These are phyloP conservation scores for Gracilinanus agilis DNA, from an alignment of 2,113 vertebrate species.

Conservation along the genomic window DNA sequence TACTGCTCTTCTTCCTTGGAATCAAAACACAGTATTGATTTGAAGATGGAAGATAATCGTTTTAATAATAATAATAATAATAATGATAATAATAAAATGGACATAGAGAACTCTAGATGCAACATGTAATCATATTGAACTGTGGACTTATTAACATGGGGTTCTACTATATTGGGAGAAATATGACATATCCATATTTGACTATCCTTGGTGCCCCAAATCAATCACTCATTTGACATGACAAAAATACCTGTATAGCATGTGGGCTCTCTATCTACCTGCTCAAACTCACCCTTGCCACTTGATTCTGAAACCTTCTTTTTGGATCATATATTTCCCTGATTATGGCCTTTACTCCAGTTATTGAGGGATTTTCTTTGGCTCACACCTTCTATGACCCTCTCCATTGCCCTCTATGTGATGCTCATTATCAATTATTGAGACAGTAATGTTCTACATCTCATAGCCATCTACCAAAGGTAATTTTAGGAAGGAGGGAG, in stretches of 20 bases:
- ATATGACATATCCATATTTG: neutral
- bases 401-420: neutral
- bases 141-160: neutral
- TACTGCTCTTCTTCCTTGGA: too few relatives aligned
- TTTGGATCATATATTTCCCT: neutral
- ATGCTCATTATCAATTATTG: neutral
- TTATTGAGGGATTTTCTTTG: neutral
- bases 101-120: neutral
- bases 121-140: neutral
- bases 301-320: neutral
- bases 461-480: neutral
- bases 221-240: neutral
- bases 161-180: neutral
- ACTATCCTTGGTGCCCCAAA: accelerated
- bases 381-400: neutral
- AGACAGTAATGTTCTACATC: neutral
- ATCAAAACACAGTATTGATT: too few relatives aligned
- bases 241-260: neutral
- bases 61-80: too few relatives aligned
- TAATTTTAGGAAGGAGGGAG: neutral
- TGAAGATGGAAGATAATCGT: too few relatives aligned
- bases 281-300: neutral
- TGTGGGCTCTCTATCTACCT: neutral
- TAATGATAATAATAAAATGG: too few relatives aligned
- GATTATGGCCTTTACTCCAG: neutral